phyloP scores from a whole-genome alignment of 2,113 vertebrate species.

The Speoplatyrhinus poulsoni region DNA sequence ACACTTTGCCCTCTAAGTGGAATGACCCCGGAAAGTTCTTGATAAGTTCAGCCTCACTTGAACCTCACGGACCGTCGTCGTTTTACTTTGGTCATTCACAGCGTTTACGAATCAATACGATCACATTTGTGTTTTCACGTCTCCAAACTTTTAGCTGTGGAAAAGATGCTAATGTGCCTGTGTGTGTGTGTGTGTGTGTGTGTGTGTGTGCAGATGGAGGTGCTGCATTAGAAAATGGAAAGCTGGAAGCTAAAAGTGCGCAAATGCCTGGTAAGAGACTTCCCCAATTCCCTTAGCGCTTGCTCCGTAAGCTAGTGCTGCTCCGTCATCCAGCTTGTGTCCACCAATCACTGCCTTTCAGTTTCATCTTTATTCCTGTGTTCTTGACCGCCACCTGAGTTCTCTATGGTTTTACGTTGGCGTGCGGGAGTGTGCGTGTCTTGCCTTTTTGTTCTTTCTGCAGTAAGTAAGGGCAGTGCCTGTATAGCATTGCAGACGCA shows the following conservation, averaged over 20 bases:
- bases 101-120: neutral
- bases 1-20: slow-evolving; percentile 12
- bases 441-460: neutral
- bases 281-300: slow-evolving; percentile 26
- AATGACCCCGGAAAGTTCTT: neutral
- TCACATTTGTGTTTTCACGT: slow-evolving; percentile 11
- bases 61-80: neutral
- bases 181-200: slow-evolving; percentile 49
- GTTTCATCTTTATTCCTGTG: slow-evolving; percentile 14
- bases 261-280: slow-evolving; percentile 77
- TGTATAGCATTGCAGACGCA: no score
- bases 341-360: neutral
- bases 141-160: slow-evolving; percentile 7
- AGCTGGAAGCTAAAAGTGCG: slow-evolving; percentile 78
- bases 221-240: slow-evolving; percentile 83
- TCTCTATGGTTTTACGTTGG: neutral
- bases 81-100: neutral
- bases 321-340: neutral
- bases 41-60: slow-evolving; percentile 2
- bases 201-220: slow-evolving; percentile 64
- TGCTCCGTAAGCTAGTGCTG: neutral
- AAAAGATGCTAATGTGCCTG: slow-evolving; percentile 42
- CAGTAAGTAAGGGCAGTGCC: no score
- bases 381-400: slow-evolving; percentile 9
- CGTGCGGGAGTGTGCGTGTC: neutral